These are phyloP conservation scores for Anisognathus igniventris DNA, from an alignment of 2,797 vertebrate species.

Conservation along the genomic window DNA sequence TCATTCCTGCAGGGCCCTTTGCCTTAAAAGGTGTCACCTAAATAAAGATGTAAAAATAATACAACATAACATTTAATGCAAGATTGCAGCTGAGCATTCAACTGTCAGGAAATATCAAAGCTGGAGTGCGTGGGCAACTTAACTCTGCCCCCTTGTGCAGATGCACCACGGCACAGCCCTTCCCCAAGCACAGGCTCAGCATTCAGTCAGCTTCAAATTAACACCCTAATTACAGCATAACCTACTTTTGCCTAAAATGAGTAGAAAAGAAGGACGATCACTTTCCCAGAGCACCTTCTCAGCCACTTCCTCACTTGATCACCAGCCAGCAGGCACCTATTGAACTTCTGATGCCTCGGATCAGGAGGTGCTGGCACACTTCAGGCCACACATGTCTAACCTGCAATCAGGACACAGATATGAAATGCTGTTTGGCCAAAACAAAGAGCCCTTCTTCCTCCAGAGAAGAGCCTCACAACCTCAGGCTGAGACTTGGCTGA, in stretches of 20 bases:
- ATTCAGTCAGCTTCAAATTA: background rate
- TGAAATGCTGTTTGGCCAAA: background rate
- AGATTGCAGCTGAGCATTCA: constrained; percentile 32
- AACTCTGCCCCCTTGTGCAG: constrained; percentile 55
- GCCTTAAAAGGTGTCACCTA: constrained; percentile 38
- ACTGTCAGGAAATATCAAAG: constrained; percentile 40
- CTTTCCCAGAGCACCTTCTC: background rate
- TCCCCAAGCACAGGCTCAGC: fast-evolving
- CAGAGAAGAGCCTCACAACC: background rate
- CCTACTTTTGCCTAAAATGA: background rate
- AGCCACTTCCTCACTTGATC: background rate
- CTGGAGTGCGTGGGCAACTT: constrained; percentile 15
- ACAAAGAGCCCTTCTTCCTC: constrained; percentile 6
- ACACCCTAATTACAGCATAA: background rate
- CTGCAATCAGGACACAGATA: background rate
- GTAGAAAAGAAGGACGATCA: background rate
- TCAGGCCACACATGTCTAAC: background rate
- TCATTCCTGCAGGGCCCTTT: background rate
- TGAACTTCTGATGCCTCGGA: background rate
- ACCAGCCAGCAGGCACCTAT: background rate
- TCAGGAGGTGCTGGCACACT: background rate
- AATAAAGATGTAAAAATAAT: constrained; percentile 31
- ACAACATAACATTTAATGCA: background rate
- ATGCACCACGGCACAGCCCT: background rate
- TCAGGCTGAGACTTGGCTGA: background rate